Evolutionary conservation across 2,888 invertebrate species (phyloP), one percentile per base, ranked within the genome.

Genomic region (Marasmarcha lunaedactyla): DNA sequence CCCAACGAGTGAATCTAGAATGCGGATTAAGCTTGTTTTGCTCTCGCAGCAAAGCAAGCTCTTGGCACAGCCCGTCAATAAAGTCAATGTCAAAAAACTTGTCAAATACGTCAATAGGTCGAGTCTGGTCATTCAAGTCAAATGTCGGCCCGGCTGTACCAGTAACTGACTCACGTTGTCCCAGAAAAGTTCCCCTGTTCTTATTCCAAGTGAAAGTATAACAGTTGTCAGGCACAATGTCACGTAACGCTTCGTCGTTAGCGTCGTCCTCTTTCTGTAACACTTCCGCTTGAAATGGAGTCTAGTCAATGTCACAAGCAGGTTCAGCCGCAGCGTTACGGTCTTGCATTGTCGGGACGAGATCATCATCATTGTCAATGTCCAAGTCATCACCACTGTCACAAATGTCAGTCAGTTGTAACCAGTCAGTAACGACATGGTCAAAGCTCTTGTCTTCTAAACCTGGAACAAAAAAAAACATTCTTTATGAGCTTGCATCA

Each of bases 71-170:
- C 13, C 9, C 5, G 37, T 41, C 42, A 11, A 46, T 42, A 36
- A 46, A 43, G 13, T 43, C 42, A 2, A 15, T 9, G 40, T 46
- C 44, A n/a, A 42, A 13, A 15, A 40, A 40, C 15, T 37, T 44
- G 3, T 42, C 15, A 14, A 44, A 46, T 2, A 46, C 15, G 41
- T 46, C 46, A 7, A 41, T 33, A 2, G 41, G 14, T 30, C 6
- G 4, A 11, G 30, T 30, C 15, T 34, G 2, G 36, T 42, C 14
- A 26, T 37, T 39, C 11, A 42, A 12, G 6, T 35, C 15, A 41
- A 37, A 36, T 33, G 41, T 43, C 2, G 44, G 44, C 14, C 44
- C 44, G 2, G 44, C 34, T 9, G 6, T 35, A 9, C 41, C 44
- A 4, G 39, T 39, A 34, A 40, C 41, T 25, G 7, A 39, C 34